Evolutionary conservation across 2,888 invertebrate species (phyloP).

Genomic region (Oxycera nigricornis): DNA sequence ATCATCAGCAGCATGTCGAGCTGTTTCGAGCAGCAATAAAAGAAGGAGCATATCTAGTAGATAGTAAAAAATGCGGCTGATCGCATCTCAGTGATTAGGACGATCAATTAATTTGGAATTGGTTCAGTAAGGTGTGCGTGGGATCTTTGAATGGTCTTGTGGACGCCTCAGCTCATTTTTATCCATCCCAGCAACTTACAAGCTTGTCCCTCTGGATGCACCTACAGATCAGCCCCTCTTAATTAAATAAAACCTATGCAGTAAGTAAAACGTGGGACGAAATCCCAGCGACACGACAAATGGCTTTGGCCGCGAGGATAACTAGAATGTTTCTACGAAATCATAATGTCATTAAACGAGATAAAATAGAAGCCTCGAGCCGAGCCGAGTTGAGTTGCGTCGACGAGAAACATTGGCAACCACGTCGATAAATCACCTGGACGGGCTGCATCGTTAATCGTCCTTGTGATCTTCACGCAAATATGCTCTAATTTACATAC

Average conservation of each 20-base stretch:
- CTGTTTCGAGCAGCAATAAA: neutral
- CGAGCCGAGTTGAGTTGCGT: too few species aligned
- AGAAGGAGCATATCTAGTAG: conserved; percentile 7
- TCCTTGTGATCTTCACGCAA: conserved; percentile 16
- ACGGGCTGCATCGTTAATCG: conserved; percentile 15
- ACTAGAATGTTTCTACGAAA: conserved; percentile 11
- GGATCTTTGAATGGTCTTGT: conserved; percentile 12
- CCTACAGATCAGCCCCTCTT: neutral
- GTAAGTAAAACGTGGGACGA: conserved; percentile 28
- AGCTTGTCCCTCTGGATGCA: neutral
- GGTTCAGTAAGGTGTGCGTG: conserved; percentile 39
- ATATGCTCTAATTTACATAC: conserved; percentile 39
- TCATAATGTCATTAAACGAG: conserved; percentile 25
- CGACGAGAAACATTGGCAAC: conserved; percentile 2
- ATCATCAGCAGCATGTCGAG: conserved; percentile 26
- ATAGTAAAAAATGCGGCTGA: conserved; percentile 31
- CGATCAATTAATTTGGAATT: conserved; percentile 39
- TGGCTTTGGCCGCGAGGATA: conserved; percentile 12
- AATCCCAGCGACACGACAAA: conserved; percentile 32
- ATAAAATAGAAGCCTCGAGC: conserved; percentile 4
- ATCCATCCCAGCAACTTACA: neutral
- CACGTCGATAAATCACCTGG: conserved; percentile 27
- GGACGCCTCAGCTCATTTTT: neutral
- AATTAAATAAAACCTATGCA: conserved; percentile 22
- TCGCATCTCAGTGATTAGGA: conserved; percentile 39